Conservation (phyloP, 1,140 invertebrate genomes). For the Yoshiicerus persimilis region DNA sequence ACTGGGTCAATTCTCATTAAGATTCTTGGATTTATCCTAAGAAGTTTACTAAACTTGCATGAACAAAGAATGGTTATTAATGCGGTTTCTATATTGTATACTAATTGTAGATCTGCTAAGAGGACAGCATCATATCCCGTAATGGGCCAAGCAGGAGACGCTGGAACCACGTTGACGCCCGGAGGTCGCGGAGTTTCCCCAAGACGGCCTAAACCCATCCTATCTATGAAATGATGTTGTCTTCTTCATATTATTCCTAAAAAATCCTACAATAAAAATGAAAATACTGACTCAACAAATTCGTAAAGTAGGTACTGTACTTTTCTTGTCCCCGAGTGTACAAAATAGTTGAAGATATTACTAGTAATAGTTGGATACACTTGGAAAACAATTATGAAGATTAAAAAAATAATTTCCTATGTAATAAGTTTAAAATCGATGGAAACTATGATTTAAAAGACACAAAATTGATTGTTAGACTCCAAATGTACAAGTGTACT, state of each 20-base stretch:
- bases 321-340: background rate
- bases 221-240: background rate
- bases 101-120: conserved; percentile 45
- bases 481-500: background rate
- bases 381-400: background rate
- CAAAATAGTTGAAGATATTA: background rate
- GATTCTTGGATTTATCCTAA: background rate
- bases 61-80: background rate
- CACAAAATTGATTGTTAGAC: background rate
- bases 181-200: conserved; percentile 22
- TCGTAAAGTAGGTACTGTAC: background rate
- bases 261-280: background rate
- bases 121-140: conserved; percentile 49
- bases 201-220: background rate
- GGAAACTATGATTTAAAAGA: background rate
- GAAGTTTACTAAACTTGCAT: background rate
- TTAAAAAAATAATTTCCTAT: background rate
- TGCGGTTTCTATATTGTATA: too few species aligned
- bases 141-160: conserved; percentile 32
- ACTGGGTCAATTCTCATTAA: background rate
- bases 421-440: background rate
- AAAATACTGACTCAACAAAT: background rate
- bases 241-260: background rate
- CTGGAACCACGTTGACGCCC: conserved; percentile 9
- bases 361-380: background rate